These are phyloP conservation scores for Lomographa bimaculata DNA, from an alignment of 2,888 invertebrate species.

Conservation along the genomic window DNA sequence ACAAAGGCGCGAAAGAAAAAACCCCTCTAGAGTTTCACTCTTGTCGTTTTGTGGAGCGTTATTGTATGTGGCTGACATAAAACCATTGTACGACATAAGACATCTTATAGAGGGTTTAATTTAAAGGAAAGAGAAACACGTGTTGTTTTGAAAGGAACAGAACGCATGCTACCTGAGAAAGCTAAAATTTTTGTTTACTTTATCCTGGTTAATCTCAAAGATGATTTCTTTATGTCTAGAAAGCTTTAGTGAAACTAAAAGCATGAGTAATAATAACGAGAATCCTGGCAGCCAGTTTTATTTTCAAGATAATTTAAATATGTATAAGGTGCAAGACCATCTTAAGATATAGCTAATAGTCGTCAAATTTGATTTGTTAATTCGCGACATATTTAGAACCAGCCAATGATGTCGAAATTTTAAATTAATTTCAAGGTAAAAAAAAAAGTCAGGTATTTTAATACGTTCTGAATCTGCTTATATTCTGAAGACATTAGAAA, in stretches of 20 bases:
- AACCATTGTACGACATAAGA: constrained; percentile 40
- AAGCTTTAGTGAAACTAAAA: too few species aligned
- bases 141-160: not conserved
- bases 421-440: constrained; percentile 45
- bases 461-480: constrained; percentile 7
- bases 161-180: too few species aligned
- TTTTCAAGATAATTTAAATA: constrained; percentile 17
- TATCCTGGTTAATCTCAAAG: too few species aligned
- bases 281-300: too few species aligned
- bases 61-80: constrained; percentile 50
- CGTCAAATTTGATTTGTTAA: constrained; percentile 42
- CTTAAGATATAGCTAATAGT: constrained; percentile 23
- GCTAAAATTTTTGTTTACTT: too few species aligned
- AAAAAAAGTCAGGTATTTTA: constrained; percentile 31
- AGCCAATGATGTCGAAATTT: constrained; percentile 39
- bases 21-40: constrained; percentile 63
- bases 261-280: too few species aligned
- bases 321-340: constrained; percentile 19
- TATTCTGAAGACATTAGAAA: constrained; percentile 19
- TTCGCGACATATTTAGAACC: constrained; percentile 39
- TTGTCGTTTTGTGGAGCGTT: constrained; percentile 55
- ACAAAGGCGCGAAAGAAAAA: constrained; percentile 60
- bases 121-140: constrained; percentile 26
- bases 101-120: constrained; percentile 46
- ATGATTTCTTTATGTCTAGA: too few species aligned